Evolutionary conservation across 35 echinoderm and acorn worm genomes (phyloP).

Genomic region (Amphiura filiformis): DNA sequence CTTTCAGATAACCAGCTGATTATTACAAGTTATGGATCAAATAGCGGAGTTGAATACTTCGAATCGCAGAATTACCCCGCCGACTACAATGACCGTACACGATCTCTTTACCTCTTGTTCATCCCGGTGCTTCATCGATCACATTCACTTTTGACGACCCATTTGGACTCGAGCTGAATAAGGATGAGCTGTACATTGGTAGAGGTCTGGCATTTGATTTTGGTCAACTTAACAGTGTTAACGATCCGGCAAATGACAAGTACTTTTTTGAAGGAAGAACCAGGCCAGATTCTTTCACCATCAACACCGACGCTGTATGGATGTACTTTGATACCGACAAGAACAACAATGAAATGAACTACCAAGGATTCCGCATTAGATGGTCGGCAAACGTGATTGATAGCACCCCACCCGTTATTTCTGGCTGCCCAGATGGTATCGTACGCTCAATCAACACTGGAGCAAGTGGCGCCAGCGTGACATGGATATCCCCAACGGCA

Average conservation of each 20-base stretch:
- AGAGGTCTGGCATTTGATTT: conserved; percentile 13
- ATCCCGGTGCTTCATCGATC: conserved; percentile 68
- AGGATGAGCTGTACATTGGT: conserved; percentile 78
- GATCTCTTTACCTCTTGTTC: conserved; percentile 69
- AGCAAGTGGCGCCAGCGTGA: neutral
- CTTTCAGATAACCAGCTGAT: conserved; percentile 34
- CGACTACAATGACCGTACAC: conserved; percentile 31
- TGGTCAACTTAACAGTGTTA: neutral
- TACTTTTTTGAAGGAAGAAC: conserved; percentile 34
- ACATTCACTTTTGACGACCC: conserved; percentile 53
- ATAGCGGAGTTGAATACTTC: neutral
- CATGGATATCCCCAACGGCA: conserved; percentile 69
- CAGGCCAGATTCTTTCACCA: conserved; percentile 16
- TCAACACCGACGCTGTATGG: conserved; percentile 53
- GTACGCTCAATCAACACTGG: neutral
- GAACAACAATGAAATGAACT: conserved; percentile 48
- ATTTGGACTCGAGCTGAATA: conserved; percentile 66
- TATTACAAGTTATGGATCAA: conserved; percentile 40
- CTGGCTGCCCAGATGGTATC: conserved; percentile 37
- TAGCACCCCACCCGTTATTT: conserved; percentile 39
- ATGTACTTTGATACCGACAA: conserved; percentile 77
- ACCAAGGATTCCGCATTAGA: neutral
- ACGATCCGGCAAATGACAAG: neutral
- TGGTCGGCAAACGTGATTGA: neutral
- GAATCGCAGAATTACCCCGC: conserved; percentile 32